Evolutionary conservation across 2,888 invertebrate genomes (phyloP).

Genomic region (Aquatica leii): DNA sequence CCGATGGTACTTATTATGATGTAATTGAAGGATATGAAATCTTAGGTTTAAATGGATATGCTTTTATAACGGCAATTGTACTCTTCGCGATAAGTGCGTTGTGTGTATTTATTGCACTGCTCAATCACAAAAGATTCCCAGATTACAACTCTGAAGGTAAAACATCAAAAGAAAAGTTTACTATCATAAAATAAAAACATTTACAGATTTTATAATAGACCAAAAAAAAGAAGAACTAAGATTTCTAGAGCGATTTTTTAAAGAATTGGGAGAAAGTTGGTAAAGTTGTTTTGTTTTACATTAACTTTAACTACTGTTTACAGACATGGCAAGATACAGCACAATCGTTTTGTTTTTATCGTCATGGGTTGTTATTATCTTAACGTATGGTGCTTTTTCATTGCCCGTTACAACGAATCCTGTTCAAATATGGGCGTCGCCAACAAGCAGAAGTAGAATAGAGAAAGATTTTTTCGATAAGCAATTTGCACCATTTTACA

Average conservation of each 20-base stretch:
- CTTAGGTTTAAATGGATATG: conserved; percentile 68
- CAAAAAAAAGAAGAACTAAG: neutral
- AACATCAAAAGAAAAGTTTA: conserved; percentile 18
- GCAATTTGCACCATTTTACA: conserved; percentile 88
- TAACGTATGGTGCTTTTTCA: conserved; percentile 73
- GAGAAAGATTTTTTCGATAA: conserved; percentile 90
- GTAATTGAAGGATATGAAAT: conserved; percentile 64
- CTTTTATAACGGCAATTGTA: conserved; percentile 69
- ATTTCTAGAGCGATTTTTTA: conserved; percentile 58
- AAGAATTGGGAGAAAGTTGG: conserved; percentile 60
- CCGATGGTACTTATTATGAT: conserved; percentile 60
- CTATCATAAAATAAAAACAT: neutral
- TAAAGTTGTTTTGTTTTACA: neutral
- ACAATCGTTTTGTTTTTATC: conserved; percentile 69
- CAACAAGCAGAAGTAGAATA: conserved; percentile 77
- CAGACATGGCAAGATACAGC: conserved; percentile 74
- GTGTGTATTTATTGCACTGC: conserved; percentile 38
- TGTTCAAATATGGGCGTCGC: conserved; percentile 92
- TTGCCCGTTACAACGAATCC: conserved; percentile 86
- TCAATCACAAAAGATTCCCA: conserved; percentile 12
- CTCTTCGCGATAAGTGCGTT: conserved; percentile 61
- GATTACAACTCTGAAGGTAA: conserved; percentile 24
- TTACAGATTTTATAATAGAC: neutral
- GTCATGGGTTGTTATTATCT: conserved; percentile 67
- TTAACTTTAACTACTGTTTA: conserved; percentile 33